Base-by-base conservation (phyloP, 2,113 vertebrate species). In the Pleuronectes platessa region DNA sequence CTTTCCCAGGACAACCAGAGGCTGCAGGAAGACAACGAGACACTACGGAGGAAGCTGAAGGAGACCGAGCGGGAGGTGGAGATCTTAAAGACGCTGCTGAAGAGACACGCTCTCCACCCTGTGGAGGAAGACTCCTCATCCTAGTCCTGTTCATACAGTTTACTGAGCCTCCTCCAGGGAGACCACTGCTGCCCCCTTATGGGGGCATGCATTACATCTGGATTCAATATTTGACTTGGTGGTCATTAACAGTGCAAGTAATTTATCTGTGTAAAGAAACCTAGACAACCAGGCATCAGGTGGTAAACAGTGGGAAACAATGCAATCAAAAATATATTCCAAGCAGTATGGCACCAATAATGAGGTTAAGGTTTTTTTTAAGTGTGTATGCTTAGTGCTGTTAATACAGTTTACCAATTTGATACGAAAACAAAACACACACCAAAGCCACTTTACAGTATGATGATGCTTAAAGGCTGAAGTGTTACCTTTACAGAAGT, bases 41-140 rank as follows among this genome's bases (percentile, higher is more conserved):
- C 93, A 81, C 94, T 99, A 88, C 94, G 95, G 76, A 94, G 93
- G 66, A 97, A 96, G 54, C 93, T 99, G 86, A 96, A 93, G 88
- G 95, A 96, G 35, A 93, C 96, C 42, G 95, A 96, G 82, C 94
- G 94, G 75, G 96, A 95, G 88, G 96, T 98, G 80, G 95, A 98
- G 78, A 93, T 95, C 53, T 94, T 99, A 64, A 94, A 95, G 85
- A 92, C 95, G 5, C 88, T 94, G 23, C 85, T 94, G 71, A 93
- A 90, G 83, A 93, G 92, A 37, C 90, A 94, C 7, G 76, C 91
- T 37, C 89, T 94, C 23, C 92, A 92, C 68, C 86, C 79, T 26
- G 90, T 92, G 64, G 93, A 94, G 67, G 93, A 94, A 56, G 92
- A 94, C 82, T 93, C 93, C 47, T 93, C 92, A 54, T 93, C 90